Evolutionary conservation across 1,140 invertebrate species (phyloP).

Genomic region (Drosophila fuyamai): DNA sequence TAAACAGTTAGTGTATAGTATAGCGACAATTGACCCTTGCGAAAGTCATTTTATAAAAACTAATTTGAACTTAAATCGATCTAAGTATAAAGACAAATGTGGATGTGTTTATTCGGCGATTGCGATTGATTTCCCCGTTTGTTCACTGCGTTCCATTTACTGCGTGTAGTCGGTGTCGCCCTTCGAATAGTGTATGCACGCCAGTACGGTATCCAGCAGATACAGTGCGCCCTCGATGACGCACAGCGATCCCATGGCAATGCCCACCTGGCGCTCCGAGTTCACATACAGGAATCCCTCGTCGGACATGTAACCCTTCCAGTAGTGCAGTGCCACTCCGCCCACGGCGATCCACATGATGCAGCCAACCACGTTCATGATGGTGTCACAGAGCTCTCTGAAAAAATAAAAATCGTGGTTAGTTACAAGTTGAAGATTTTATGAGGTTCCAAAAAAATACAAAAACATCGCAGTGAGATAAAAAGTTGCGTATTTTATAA

Average conservation of each 20-base stretch:
- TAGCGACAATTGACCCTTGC: conserved; percentile 48
- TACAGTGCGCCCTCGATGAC: conserved; percentile 91
- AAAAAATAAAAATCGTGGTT: not conserved
- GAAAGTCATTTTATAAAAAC: conserved; percentile 51
- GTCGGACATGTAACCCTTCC: conserved; percentile 92
- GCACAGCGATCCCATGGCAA: conserved; percentile 91
- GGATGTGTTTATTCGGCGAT: conserved; percentile 59
- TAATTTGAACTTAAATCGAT: conserved; percentile 78
- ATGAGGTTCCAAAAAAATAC: not conserved
- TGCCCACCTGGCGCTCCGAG: conserved; percentile 90
- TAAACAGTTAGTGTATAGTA: conserved; percentile 26
- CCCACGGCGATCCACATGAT: conserved; percentile 93
- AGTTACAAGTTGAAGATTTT: not conserved
- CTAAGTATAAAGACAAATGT: conserved; percentile 50
- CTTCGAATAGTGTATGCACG: conserved; percentile 90
- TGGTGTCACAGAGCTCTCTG: conserved; percentile 90
- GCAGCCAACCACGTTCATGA: conserved; percentile 94
- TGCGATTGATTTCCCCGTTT: conserved; percentile 25
- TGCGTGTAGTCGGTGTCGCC: conserved; percentile 85
- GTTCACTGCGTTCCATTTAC: conserved; percentile 13
- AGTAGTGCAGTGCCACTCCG: conserved; percentile 93
- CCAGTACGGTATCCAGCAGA: conserved; percentile 90
- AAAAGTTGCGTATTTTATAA: not conserved
- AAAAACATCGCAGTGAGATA: not conserved
- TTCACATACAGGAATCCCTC: conserved; percentile 88